Conservation (phyloP, 2,797 vertebrate genomes). For the Novumbra hubbsi region DNA sequence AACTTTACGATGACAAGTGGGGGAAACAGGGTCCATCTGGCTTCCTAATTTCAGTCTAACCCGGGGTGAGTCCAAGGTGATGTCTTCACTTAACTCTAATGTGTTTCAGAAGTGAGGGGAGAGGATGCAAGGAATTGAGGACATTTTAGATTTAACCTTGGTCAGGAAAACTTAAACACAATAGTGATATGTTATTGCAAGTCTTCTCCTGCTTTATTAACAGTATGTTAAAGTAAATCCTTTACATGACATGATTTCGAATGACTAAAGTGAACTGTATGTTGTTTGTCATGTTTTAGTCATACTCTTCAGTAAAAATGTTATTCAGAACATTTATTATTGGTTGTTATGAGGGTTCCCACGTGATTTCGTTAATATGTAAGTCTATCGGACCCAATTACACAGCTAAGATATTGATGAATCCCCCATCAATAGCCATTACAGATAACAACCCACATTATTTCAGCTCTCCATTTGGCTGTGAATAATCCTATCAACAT, state of each 20-base stretch:
- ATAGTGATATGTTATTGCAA: background rate
- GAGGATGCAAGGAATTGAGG: background rate
- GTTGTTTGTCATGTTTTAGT: background rate
- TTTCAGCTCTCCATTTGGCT: constrained; percentile 30
- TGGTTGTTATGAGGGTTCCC: constrained; percentile 32
- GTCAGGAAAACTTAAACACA: no score
- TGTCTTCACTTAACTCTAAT: background rate
- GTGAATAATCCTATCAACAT: constrained; percentile 57
- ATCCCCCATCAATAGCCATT: constrained; percentile 57
- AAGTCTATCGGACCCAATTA: constrained; percentile 50
- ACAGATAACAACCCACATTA: constrained; percentile 46
- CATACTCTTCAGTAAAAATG: background rate
- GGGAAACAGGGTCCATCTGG: constrained; percentile 21
- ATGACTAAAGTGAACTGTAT: background rate
- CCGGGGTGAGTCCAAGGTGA: background rate
- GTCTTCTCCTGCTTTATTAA: background rate
- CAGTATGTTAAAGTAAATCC: background rate
- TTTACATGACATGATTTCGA: background rate
- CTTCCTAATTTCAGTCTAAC: constrained; percentile 30
- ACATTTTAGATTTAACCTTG: background rate
- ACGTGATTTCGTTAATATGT: constrained; percentile 57
- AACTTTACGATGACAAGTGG: constrained; percentile 33
- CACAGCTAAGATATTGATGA: constrained; percentile 53
- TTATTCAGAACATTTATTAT: constrained; percentile 39
- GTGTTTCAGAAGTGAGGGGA: background rate